Evolutionary conservation across 2,113 vertebrate species (phyloP), one percentile per base, ranked within the genome.

Genomic region (Rhodinocichla rosea): DNA sequence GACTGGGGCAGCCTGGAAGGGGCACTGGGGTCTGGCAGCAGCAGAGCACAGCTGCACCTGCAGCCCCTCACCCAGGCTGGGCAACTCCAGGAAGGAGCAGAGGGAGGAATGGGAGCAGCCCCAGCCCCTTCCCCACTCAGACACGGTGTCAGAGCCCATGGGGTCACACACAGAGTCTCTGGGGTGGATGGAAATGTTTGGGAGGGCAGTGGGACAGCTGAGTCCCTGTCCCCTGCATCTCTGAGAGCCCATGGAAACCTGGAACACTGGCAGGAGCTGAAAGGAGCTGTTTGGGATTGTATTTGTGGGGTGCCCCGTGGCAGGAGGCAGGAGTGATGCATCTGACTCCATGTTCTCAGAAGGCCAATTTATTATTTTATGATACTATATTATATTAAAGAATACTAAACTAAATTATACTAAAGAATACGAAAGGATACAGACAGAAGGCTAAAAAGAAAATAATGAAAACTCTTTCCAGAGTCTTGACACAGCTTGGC

Each of bases 141-240:
- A 15, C 62, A 23, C 2, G 5, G 4, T 53, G 9, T 27, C 93
- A 1, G 95, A 97, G 18, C 23, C 44, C 19, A 59, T 5, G 0
- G 96, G 96, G 42, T 98, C 98, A 95, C 99, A 99, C 19, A 97
- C 11, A 0, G 97, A 95, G 73, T 98, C 98, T 15, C 98, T 98
- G 32, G 65, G 55, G 0, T 97, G 98, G 37, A 98, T 96, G 45
- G 28, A 79, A 90, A 98, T 98, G 89, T 98, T 98, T 93, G 98
- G 97, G 90, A 98, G 98, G 92, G 98, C 42, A 18, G 98, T 77
- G 2, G 97, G 97, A 47, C 98, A 98, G 28, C 92, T 96, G 2
- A 94, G 74, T n/a, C 74, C 73, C 77, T 97, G 96, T 97, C 28
- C 96, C 90, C 20, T 96, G 91, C 23, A 96, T 76, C 89, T 98